A percentile compares a stretch with the other conserved stretches of the same genome.
Conservation (phyloP, 2,888 invertebrate genomes). For the Reticulitermes lucifugus region DNA sequence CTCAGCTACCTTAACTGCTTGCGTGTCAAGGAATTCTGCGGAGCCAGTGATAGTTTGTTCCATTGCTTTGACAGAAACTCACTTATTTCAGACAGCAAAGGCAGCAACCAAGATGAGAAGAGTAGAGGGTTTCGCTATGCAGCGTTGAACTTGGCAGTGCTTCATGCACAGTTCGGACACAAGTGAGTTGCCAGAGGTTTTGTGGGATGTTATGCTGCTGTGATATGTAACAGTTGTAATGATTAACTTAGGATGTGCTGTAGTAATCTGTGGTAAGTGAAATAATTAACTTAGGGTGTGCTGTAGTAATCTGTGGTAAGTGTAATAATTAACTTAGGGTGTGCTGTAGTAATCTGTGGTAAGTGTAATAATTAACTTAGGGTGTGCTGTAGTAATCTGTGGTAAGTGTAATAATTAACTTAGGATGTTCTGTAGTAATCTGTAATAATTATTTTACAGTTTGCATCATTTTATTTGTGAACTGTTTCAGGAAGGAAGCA, state of each 20-base stretch:
- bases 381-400: too few species aligned
- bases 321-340: too few species aligned
- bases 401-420: too few species aligned
- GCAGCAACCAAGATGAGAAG: constrained; percentile 61
- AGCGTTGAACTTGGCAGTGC: constrained; percentile 88
- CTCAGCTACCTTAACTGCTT: constrained; percentile 91
- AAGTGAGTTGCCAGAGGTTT: constrained; percentile 67
- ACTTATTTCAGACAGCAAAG: constrained; percentile 63
- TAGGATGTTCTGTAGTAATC: too few species aligned
- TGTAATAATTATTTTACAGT: too few species aligned
- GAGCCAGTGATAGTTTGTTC: constrained; percentile 81
- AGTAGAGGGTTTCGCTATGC: constrained; percentile 84
- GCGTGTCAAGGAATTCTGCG: constrained; percentile 88
- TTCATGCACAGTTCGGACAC: constrained; percentile 88
- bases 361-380: too few species aligned
- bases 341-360: too few species aligned
- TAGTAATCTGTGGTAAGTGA: too few species aligned
- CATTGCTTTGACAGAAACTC: constrained; percentile 83
- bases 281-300: too few species aligned
- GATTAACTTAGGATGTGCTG: neutral
- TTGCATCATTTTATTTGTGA: neutral
- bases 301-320: too few species aligned
- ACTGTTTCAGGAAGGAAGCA: constrained; percentile 75
- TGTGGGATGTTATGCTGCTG: neutral
- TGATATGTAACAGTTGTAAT: neutral